phyloP scores from a whole-genome alignment of 2,888 invertebrate genomes.

The Diaperis boleti region DNA sequence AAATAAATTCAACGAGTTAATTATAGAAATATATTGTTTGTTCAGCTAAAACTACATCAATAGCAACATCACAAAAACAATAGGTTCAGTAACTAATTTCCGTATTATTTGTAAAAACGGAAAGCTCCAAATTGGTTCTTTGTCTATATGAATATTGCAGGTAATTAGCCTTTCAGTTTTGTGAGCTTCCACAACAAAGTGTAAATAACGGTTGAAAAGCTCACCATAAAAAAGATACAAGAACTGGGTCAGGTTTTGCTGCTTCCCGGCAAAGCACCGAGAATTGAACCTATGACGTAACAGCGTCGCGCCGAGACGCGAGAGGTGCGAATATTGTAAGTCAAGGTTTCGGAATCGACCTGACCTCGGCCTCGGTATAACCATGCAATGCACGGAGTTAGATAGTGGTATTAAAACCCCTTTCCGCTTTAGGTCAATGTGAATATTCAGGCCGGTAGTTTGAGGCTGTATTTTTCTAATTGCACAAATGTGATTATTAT shows the following conservation, averaged over 20 bases:
- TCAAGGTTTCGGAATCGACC: slow-evolving; percentile 52
- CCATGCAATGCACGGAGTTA: slow-evolving; percentile 33
- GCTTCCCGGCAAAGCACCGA: slow-evolving; percentile 17
- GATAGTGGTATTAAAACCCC: slow-evolving; percentile 29
- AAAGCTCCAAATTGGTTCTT: background rate
- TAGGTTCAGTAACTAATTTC: too few relatives aligned
- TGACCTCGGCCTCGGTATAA: slow-evolving; percentile 50
- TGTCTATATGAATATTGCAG: background rate
- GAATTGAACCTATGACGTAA: slow-evolving; percentile 46
- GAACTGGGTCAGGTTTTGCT: slow-evolving; percentile 16
- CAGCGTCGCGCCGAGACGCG: slow-evolving; percentile 46
- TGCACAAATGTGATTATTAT: too few relatives aligned
- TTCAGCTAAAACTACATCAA: too few relatives aligned
- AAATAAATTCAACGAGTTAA: too few relatives aligned
- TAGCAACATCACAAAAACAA: too few relatives aligned
- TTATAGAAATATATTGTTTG: too few relatives aligned
- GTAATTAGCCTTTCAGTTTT: background rate
- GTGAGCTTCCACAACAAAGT: background rate
- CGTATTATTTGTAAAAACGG: too few relatives aligned
- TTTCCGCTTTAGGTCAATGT: slow-evolving; percentile 5
- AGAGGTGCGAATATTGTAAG: slow-evolving; percentile 46
- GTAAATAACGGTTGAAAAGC: background rate
- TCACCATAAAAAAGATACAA: slow-evolving; percentile 2
- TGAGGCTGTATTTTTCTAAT: too few relatives aligned
- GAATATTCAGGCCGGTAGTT: slow-evolving; percentile 2